Percentiles rank a stretch among this genome's conserved stretches.
Evolutionary conservation across 2,113 vertebrate genomes (phyloP).

Genomic region (Haliaeetus leucogaster): DNA sequence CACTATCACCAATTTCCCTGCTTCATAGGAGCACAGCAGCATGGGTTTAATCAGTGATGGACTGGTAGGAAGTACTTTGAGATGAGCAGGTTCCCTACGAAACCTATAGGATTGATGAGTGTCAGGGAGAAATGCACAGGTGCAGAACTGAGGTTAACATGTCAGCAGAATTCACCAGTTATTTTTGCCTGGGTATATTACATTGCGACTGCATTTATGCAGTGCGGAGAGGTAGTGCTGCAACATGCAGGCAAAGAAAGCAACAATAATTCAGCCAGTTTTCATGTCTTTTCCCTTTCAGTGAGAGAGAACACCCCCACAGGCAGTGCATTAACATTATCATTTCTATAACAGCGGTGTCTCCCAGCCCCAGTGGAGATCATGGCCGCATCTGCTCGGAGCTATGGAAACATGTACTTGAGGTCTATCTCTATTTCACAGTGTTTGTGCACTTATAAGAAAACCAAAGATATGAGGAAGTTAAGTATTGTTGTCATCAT

Average conservation of each 20-base stretch:
- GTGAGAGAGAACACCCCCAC: neutral
- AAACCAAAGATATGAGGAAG: neutral
- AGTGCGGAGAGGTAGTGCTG: neutral
- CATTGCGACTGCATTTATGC: neutral
- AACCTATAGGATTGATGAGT: neutral
- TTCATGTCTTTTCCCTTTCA: neutral
- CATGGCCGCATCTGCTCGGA: fast-evolving
- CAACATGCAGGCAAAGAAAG: neutral
- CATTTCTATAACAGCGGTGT: neutral
- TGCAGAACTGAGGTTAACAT: neutral
- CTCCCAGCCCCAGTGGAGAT: neutral
- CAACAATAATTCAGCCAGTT: neutral
- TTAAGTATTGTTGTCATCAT: neutral
- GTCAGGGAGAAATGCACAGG: neutral
- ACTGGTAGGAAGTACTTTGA: neutral
- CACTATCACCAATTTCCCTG: neutral
- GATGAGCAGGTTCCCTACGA: neutral
- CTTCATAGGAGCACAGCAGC: fast-evolving
- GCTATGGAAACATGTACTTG: neutral
- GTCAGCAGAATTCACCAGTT: neutral
- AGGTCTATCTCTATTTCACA: neutral
- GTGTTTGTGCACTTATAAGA: neutral
- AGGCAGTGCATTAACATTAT: neutral
- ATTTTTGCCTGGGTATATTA: neutral
- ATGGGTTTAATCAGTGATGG: neutral